Evolutionary conservation across 2,888 invertebrate genomes (phyloP), one percentile per base, ranked within the genome.

Genomic region (Ochropleura plecta): DNA sequence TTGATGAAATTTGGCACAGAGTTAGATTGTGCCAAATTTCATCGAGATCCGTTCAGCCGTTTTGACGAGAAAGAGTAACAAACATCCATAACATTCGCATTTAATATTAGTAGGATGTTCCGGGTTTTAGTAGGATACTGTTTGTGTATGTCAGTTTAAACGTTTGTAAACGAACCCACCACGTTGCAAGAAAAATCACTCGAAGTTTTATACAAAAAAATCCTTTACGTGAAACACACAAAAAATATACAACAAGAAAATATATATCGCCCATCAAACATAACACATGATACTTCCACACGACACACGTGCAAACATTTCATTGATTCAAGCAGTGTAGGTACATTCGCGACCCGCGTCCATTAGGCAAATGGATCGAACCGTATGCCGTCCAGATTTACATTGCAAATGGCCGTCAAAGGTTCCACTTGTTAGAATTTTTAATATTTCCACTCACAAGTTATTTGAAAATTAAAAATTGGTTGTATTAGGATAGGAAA

Each of bases 371-470:
- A 91, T 91, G 90, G 91, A 88, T 81, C 77, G 79, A 78, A 69
- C 84, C 64, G 70, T 70, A 30, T 51, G 60, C 70, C 67, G 16
- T 57, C 63, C 76, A 69, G 78, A 90, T 91, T 90, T 91, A 87
- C 90, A 91, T 91, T 91, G 91, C 90, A 89, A 91, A 91, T 90
- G 76, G 82, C 76, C 85, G 78, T 88, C 87, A 90, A 88, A 88
- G 84, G 83, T 42, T 6, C 0, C 16, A 3, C 63, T 73, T 86
- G 81, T 78, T 73, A 70, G 59, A 53, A 68, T 84, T 76, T 84
- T 81, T 75, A 10, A 76, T 83, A 30, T 30, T 30, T 78, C 74
- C 62, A 74, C 49, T 73, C 51, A 30, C 57, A 65, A 62, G 49
- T 81, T 72, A 77, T 76, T 44, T 1, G 46, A 60, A 72, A 68